Conservation (phyloP, 2,113 vertebrate species). For the Pluvialis apricaria region DNA sequence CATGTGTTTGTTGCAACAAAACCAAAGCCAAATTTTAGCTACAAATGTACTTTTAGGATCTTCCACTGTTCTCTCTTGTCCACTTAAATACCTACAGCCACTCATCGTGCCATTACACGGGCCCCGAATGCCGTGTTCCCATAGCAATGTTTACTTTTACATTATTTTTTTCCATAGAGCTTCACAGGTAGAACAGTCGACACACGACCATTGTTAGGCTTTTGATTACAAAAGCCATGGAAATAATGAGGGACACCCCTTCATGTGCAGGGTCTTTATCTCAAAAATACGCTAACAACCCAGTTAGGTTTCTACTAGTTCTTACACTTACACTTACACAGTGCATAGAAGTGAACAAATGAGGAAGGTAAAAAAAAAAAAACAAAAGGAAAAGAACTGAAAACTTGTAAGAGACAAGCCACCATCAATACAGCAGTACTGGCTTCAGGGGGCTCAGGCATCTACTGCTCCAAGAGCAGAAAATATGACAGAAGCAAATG, state of each 20-base stretch:
- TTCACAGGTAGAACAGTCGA: background rate
- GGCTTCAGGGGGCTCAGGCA: background rate
- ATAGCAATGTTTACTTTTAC: background rate
- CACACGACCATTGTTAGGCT: accelerated
- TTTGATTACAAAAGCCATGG: background rate
- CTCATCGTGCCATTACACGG: accelerated
- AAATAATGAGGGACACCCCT: background rate
- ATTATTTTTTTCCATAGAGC: accelerated
- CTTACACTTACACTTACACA: background rate
- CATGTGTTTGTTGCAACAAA: background rate
- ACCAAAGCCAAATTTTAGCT: background rate
- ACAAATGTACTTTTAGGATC: accelerated
- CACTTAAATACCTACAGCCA: background rate
- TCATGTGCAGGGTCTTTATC: accelerated
- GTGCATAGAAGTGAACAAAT: background rate
- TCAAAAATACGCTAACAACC: background rate
- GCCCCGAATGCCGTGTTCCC: background rate
- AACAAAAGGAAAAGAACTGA: background rate
- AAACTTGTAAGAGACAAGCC: background rate
- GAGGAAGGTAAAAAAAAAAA: background rate
- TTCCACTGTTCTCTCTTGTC: background rate
- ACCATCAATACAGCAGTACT: background rate
- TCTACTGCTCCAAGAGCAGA: background rate
- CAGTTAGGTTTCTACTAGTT: background rate
- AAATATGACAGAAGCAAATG: background rate